phyloP scores from a whole-genome alignment of 2,797 vertebrate species.

The Microctenopoma lineatum region DNA sequence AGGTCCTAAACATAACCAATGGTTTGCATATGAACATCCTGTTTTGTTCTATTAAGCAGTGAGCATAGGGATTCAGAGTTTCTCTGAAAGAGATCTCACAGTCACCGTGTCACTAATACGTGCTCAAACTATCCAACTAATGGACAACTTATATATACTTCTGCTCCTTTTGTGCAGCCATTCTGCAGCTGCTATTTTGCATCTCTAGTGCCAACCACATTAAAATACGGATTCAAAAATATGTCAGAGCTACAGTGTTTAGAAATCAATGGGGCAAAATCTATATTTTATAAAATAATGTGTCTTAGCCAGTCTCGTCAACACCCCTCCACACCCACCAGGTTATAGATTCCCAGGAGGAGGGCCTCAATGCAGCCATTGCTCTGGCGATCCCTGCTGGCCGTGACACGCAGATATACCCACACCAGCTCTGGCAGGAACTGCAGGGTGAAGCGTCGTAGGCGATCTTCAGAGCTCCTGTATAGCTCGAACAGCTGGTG shows the following conservation, averaged over 20 bases:
- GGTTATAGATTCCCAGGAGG: constrained; percentile 96
- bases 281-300: background rate
- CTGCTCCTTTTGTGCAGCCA: background rate
- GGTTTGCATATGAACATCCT: background rate
- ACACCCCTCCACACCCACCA: constrained; percentile 84
- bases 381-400: constrained; percentile 94
- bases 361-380: constrained; percentile 97
- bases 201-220: background rate
- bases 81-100: background rate
- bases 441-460: constrained; percentile 95
- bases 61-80: background rate
- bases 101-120: background rate
- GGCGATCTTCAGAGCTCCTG: constrained; percentile 92
- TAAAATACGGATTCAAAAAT: background rate
- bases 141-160: background rate
- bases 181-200: background rate
- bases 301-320: too few relatives aligned
- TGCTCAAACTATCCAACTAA: background rate
- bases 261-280: background rate
- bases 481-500: constrained; percentile 98
- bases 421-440: constrained; percentile 97
- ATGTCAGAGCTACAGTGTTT: background rate
- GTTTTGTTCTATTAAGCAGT: too few relatives aligned
- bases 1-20: background rate
- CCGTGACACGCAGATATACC: constrained; percentile 93